Base-by-base conservation (phyloP, 2,113 vertebrate genomes). In the Calidris pygmaea region DNA sequence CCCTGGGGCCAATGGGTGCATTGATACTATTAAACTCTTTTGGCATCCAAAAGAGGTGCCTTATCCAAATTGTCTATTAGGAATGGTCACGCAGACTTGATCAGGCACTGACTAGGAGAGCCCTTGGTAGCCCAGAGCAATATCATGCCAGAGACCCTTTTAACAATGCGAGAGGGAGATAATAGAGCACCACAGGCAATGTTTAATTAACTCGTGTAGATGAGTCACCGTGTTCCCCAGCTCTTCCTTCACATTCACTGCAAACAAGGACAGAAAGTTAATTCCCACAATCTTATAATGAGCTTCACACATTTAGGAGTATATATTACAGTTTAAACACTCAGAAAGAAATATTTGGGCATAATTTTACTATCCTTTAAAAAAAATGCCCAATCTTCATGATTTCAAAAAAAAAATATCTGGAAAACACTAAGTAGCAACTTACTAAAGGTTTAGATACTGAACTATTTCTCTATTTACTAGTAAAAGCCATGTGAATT, bases 141-240 rank as follows among this genome's bases (percentile, higher is more conserved):
- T 88, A 86, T 84, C 55, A 32, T 84, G 90, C 63, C 85, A 96
- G 56, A 80, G 41, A 95, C 23, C 41, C 68, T 96, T 92, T 87
- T 92, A 94, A 86, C 75, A 90, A 75, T 53, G 35, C 75, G 32
- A 78, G 70, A 85, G 52, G 78, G 78, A 95, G 90, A 90, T 80
- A 95, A 90, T 52, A 77, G 68, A 95, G 20, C 60, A 84, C 88
- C 72, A 70, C 63, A 77, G 90, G 94, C 94, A 93, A 50, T 14
- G 29, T 90, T 94, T 96, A 96, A 96, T 94, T 95, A 95, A 93
- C 50, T 95, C 2, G 3, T 80, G 48, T 24, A 84, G 63, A 95
- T 93, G 53, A 94, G n/a, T 93, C 85, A 73, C 41, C 65, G 27
- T 75, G 77, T 8, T 94, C 32, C 37, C 26, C n/a, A 45, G 41